Conservation (phyloP, 2,888 invertebrate species). For the Panzeria rudis region DNA sequence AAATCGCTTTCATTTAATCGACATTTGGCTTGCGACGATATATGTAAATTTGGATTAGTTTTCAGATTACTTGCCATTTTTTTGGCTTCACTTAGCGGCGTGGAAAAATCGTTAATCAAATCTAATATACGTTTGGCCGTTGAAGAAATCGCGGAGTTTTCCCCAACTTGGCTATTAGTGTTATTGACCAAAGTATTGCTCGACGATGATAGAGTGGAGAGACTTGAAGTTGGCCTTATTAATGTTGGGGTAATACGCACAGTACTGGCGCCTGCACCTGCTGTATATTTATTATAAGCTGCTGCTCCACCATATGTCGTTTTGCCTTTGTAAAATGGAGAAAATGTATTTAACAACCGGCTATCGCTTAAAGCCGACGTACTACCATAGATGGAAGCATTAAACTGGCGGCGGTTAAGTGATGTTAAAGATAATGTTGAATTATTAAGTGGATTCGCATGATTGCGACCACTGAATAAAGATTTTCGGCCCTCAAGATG, state of each 20-base stretch:
- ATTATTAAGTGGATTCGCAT: slow-evolving; percentile 78
- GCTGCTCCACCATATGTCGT: slow-evolving; percentile 91
- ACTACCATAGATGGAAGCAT: slow-evolving; percentile 83
- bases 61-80: slow-evolving; percentile 86
- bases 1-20: slow-evolving; percentile 78
- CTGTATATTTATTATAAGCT: slow-evolving; percentile 84
- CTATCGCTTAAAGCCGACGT: slow-evolving; percentile 83
- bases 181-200: slow-evolving; percentile 74
- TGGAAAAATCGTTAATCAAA: slow-evolving; percentile 91
- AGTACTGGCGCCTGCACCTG: slow-evolving; percentile 72
- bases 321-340: slow-evolving; percentile 90
- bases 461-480: slow-evolving; percentile 78
- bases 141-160: slow-evolving; percentile 80
- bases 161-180: slow-evolving; percentile 29
- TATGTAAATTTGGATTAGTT: slow-evolving; percentile 73
- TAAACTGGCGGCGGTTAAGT: slow-evolving; percentile 81
- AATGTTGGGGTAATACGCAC: slow-evolving; percentile 78
- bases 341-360: slow-evolving; percentile 82
- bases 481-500: slow-evolving; percentile 83
- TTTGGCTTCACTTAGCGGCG: slow-evolving; percentile 91
- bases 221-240: slow-evolving; percentile 79
- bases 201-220: slow-evolving; percentile 78
- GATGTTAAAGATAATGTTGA: slow-evolving; percentile 82
- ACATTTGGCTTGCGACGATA: slow-evolving; percentile 67
- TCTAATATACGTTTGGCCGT: slow-evolving; percentile 92